Percentiles rank a stretch among this genome's conserved stretches.
Conservation (phyloP, 2,797 vertebrate species). For the Cyclopterus lumpus region DNA sequence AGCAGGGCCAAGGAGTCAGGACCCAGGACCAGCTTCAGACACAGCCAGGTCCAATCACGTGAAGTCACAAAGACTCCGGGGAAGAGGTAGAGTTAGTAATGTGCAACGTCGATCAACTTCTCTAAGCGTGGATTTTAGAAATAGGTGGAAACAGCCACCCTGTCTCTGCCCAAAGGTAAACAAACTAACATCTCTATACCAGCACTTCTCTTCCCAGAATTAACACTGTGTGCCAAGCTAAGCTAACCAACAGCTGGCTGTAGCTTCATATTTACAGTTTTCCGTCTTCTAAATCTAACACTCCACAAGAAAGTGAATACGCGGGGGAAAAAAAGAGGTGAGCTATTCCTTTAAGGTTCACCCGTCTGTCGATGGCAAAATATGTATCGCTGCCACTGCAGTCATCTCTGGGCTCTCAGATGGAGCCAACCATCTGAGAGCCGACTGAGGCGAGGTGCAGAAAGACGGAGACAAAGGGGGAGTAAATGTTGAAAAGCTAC, state of each 20-base stretch:
- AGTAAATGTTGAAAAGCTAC: constrained; percentile 46
- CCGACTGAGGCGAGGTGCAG: neutral
- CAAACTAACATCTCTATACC: neutral
- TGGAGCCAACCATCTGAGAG: neutral
- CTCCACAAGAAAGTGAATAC: neutral
- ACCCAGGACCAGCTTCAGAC: too few relatives aligned
- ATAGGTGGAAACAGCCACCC: too few relatives aligned
- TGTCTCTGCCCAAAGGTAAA: neutral
- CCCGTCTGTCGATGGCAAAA: neutral
- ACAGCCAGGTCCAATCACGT: too few relatives aligned
- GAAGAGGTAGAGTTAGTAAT: too few relatives aligned
- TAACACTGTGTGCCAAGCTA: neutral
- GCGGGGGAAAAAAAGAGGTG: neutral
- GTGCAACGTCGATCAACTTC: too few relatives aligned
- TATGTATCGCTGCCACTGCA: neutral
- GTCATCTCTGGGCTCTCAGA: neutral
- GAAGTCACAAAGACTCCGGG: too few relatives aligned
- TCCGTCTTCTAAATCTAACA: neutral
- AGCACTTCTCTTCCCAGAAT: neutral
- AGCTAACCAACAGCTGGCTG: neutral
- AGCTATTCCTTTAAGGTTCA: neutral
- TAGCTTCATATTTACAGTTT: neutral
- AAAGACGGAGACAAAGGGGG: constrained; percentile 2
- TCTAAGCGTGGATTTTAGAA: neutral
- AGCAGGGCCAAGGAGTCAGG: too few relatives aligned